Conservation (phyloP, 2,113 vertebrate genomes). For the Gavia stellata region DNA sequence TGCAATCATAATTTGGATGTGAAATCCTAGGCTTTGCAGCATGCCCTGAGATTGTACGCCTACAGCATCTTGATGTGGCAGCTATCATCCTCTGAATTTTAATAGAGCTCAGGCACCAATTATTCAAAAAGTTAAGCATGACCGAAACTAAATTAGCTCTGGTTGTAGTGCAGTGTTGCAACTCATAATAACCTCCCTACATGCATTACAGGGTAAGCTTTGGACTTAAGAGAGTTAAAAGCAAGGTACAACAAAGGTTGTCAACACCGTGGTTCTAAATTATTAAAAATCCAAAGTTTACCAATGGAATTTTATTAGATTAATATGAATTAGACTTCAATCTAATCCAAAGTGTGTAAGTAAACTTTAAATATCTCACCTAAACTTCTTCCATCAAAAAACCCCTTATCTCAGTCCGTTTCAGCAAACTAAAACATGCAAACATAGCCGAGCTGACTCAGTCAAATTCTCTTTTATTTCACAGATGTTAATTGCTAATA, state of each 20-base stretch:
- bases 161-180: background rate
- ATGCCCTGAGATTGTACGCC: background rate
- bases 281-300: background rate
- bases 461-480: conserved; percentile 46
- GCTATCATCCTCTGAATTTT: background rate
- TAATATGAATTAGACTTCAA: background rate
- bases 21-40: background rate
- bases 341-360: background rate
- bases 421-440: background rate
- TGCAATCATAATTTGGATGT: background rate
- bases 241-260: background rate
- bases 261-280: background rate
- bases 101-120: background rate
- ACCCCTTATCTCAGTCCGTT: accelerated
- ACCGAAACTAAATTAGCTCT: background rate
- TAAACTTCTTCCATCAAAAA: background rate
- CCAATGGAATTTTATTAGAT: background rate
- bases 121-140: background rate
- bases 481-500: background rate
- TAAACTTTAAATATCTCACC: background rate
- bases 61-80: background rate
- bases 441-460: background rate
- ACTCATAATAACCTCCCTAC: background rate
- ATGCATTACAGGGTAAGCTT: accelerated
- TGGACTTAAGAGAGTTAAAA: background rate